Evolutionary conservation across 2,113 vertebrate species (phyloP), one percentile per base, ranked within the genome.

Genomic region (Prochilodus magdalenae): DNA sequence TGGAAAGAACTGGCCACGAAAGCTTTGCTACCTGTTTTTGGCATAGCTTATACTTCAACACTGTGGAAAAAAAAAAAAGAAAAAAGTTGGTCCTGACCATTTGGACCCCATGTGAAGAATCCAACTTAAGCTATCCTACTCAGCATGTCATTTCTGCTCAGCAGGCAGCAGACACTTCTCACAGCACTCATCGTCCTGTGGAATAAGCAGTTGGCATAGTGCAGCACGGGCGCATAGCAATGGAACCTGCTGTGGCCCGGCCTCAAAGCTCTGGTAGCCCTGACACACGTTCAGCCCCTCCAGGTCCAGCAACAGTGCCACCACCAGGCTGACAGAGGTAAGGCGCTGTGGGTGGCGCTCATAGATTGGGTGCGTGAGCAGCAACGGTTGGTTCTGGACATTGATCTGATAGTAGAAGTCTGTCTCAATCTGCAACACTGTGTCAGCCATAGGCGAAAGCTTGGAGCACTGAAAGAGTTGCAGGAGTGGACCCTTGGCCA

Each of bases 381-480:
- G 87, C 73, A 90, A 87, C 1, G 86, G 87, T 78, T 84, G 85
- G 71, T 83, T 88, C 82, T 89, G 88, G 2, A 89, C 88, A 1
- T 51, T 88, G 75, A 90, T 49, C 79, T 85, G 84, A 75, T 78
- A 90, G 80, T 72, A 73, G 86, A 88, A 88, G 63, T 83, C 88
- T 0, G 75, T 77, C 59, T 88, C 79, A 47, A 90, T 87, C 74
- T 87, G 87, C 26, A 90, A 66, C 33, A 88, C 83, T 0, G 89
- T 89, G 85, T 90, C 87, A 12, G 87, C 87, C 89, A 90, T 89
- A 80, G 88, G 77, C 7, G 89, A 90, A 57, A 89, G 82, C 27
- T 89, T 89, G 62, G 88, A 89, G 36, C 89, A 90, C 85, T 90
- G 89, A 59, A 90, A 84, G 65, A 90, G 86, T 81, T 90, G 89